Conservation (phyloP, 2,888 invertebrate species). For the Scrobipalpa costella region DNA sequence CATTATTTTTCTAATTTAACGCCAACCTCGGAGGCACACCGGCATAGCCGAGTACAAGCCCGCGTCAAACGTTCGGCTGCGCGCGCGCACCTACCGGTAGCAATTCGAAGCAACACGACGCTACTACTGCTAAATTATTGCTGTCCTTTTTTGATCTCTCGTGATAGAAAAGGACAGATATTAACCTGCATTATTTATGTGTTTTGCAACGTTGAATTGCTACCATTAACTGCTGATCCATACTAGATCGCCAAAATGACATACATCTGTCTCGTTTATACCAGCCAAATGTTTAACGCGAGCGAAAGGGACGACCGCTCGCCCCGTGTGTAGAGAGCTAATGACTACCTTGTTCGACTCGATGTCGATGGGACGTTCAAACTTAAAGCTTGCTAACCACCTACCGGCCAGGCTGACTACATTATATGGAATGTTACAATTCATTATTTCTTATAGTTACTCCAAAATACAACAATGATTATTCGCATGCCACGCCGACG, state of each 20-base stretch:
- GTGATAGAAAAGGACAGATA: too few relatives aligned
- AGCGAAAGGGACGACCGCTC: constrained; percentile 9
- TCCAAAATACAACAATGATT: constrained; percentile 16
- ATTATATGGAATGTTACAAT: constrained; percentile 20
- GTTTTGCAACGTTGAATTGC: too few relatives aligned
- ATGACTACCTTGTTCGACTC: constrained; percentile 66
- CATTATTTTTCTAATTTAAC: constrained; percentile 32
- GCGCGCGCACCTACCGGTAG: neutral
- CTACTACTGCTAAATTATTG: too few relatives aligned
- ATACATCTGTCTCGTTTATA: neutral
- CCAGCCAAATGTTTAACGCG: neutral
- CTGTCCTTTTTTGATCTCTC: too few relatives aligned
- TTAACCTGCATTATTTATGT: too few relatives aligned
- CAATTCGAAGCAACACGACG: too few relatives aligned
- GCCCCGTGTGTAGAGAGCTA: constrained; percentile 58
- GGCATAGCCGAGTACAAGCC: neutral
- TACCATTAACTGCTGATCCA: too few relatives aligned
- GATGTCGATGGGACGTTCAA: constrained; percentile 69
- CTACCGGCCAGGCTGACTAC: constrained; percentile 18
- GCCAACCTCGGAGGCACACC: constrained; percentile 10
- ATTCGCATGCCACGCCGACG: neutral
- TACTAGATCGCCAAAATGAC: neutral
- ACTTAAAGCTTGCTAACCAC: constrained; percentile 60
- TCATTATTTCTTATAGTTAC: constrained; percentile 9
- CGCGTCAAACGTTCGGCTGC: neutral